These are phyloP conservation scores for Leucopsar rothschildi DNA, from an alignment of 2,113 vertebrate genomes.

Conservation along the genomic window DNA sequence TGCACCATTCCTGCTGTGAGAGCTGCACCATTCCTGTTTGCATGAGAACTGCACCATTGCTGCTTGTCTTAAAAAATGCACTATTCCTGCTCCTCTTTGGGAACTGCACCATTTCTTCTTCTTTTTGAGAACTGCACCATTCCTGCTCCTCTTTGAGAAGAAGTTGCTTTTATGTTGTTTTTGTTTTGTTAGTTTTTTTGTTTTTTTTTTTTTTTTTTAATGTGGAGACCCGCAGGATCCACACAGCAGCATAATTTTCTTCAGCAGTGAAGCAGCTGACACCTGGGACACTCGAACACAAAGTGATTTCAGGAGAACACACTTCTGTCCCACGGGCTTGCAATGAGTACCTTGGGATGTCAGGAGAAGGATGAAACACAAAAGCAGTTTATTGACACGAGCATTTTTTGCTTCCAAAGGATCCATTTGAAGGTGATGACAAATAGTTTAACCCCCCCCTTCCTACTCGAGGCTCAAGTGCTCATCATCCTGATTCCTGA, in stretches of 20 bases:
- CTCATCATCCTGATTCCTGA: neutral
- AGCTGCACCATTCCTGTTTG: too few species aligned
- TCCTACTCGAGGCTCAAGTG: slow-evolving; percentile 23
- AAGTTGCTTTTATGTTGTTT: neutral
- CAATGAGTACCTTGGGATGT: neutral
- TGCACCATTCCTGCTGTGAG: too few species aligned
- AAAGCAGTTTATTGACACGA: neutral
- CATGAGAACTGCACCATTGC: too few species aligned
- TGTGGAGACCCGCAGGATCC: neutral
- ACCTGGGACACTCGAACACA: neutral
- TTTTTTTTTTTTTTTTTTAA: neutral
- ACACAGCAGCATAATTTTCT: neutral
- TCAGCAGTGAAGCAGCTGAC: neutral
- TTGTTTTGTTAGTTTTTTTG: too few species aligned
- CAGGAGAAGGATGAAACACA: neutral
- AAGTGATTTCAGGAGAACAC: neutral
- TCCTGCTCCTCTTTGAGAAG: too few species aligned
- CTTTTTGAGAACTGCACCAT: too few species aligned
- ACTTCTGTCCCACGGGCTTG: neutral
- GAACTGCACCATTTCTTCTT: too few species aligned
- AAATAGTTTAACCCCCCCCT: slow-evolving; percentile 22
- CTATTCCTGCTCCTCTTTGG: too few species aligned
- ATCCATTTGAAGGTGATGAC: slow-evolving; percentile 11
- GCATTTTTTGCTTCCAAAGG: neutral
- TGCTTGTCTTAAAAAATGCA: accelerated